Evolutionary conservation across 2,113 vertebrate species (phyloP), one percentile per base, ranked within the genome.

Genomic region (Tachysurus vachellii): DNA sequence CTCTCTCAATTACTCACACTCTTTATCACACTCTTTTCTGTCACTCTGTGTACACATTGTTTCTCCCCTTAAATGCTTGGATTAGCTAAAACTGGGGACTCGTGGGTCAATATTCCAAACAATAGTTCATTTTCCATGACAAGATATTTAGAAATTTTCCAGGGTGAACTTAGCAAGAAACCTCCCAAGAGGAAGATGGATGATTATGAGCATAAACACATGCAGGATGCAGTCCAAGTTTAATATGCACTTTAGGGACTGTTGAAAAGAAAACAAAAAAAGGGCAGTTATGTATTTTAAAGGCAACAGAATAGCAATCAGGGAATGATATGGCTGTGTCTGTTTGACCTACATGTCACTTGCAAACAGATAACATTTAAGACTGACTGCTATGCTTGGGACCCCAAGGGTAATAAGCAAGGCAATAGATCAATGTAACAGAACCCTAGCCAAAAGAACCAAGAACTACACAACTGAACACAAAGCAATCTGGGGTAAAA

Each of bases 61-160:
- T 31, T 83, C n/a, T 54, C 6, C 50, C 14, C 81, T 28, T 2
- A 54, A 66, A 66, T 31, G 47, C 44, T 64, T 53, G 62, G 61
- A 66, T 68, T 53, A 68, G 5, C 17, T 53, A 31, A 9, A 31
- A 21, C 64, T 70, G 14, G 17, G 11, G n/a, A 70, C 44, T 68
- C 64, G 10, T 17, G n/a, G 62, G 81, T 50, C 14, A 53, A 36
- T 70, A 8, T 83, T 66, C 64, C 44, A 83, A 83, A 83, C 64
- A 70, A 70, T 66, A 83, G 10, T 53, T 83, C n/a, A 66, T 70
- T 83, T 70, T 83, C 64, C 44, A 23, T 70, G 62, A 70, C 64
- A 83, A 70, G 28, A 54, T 54, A 71, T 70, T 83, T 54, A 7
- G 50, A 83, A 54, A 54, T 56, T 54, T 83, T 66, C 62, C 59